phyloP scores from a whole-genome alignment of 1,140 invertebrate genomes.

The Listronotus bonariensis region DNA sequence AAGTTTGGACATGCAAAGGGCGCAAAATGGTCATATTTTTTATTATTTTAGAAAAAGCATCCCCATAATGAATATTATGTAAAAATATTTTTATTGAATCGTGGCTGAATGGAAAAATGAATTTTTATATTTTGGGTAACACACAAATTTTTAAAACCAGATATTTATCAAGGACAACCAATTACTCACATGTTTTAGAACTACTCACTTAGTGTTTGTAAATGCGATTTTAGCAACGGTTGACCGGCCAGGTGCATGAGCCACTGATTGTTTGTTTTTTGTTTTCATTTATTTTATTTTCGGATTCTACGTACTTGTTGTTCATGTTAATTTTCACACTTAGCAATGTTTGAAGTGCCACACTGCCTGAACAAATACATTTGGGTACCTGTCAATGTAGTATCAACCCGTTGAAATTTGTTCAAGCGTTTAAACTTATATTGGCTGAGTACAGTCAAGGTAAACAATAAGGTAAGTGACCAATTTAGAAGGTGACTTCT shows the following conservation, averaged over 20 bases:
- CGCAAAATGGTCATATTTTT: no score
- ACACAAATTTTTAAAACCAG: no score
- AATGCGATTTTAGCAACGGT: constrained; percentile 24
- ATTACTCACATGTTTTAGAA: no score
- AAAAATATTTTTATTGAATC: no score
- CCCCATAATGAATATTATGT: no score
- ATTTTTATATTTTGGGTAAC: no score
- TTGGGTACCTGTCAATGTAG: constrained; percentile 33
- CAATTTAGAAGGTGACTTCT: constrained; percentile 28
- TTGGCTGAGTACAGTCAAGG: constrained; percentile 32
- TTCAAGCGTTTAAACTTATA: constrained; percentile 32
- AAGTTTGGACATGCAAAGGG: no score
- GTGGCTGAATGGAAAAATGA: no score
- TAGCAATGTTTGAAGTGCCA: constrained; percentile 44
- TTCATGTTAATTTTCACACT: constrained; percentile 49
- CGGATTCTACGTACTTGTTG: constrained; percentile 43
- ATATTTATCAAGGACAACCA: no score
- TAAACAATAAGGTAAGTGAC: constrained; percentile 39
- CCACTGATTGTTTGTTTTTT: constrained; percentile 43
- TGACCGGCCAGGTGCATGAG: constrained; percentile 39
- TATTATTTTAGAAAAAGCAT: no score
- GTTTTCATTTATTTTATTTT: constrained; percentile 42
- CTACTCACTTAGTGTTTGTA: no score
- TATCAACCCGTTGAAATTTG: constrained; percentile 38
- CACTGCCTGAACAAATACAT: constrained; percentile 42